Evolutionary conservation across 2,888 invertebrate genomes (phyloP).

Genomic region (Hypsopygia costalis): DNA sequence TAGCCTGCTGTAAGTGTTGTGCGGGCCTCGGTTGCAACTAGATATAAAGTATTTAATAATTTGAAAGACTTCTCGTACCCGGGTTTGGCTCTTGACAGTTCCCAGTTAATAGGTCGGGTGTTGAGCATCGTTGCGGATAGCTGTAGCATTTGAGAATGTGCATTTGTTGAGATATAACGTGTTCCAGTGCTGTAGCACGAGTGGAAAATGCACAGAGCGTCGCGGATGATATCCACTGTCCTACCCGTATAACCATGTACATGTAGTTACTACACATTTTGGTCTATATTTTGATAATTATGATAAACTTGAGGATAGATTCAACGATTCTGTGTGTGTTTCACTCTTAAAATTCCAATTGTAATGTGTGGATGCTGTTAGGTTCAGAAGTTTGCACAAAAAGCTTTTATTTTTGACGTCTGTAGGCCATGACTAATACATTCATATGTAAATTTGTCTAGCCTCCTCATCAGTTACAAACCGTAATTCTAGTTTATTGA

Average conservation of each 20-base stretch:
- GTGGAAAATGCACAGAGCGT: constrained; percentile 52
- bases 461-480: background rate
- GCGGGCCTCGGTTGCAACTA: constrained; percentile 59
- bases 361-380: constrained; percentile 57
- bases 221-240: constrained; percentile 27
- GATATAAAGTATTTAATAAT: constrained; percentile 79
- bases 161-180: constrained; percentile 65
- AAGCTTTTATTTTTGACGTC: background rate
- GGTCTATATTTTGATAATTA: constrained; percentile 48
- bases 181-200: constrained; percentile 47
- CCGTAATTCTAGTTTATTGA: constrained; percentile 11
- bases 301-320: constrained; percentile 43
- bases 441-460: constrained; percentile 1
- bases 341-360: constrained; percentile 61
- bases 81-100: constrained; percentile 74
- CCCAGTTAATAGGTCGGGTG: constrained; percentile 67
- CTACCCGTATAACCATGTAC: constrained; percentile 26
- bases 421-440: constrained; percentile 8
- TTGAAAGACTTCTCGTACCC: constrained; percentile 78
- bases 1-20: constrained; percentile 49
- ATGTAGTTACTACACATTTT: constrained; percentile 43
- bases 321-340: constrained; percentile 60
- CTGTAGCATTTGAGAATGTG: constrained; percentile 67
- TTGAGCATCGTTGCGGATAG: constrained; percentile 54
- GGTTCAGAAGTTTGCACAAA: constrained; percentile 50